A percentile compares a stretch with the other conserved stretches of the same genome.
Conservation (phyloP, 2,797 vertebrate species). For the Myripristis jacobus region DNA sequence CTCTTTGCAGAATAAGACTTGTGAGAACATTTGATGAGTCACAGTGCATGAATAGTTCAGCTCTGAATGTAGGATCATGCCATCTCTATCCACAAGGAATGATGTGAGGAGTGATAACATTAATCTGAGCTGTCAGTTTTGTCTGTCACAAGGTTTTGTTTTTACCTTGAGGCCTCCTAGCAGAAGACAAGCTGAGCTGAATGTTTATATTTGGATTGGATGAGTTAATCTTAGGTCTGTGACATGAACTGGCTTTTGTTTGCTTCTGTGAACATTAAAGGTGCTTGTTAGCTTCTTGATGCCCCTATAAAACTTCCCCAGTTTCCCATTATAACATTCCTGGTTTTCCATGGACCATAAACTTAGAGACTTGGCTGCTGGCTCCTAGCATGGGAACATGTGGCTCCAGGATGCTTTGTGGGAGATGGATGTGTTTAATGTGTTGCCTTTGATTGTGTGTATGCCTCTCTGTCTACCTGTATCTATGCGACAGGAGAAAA, state of each 20-base stretch:
- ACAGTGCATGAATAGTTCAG: background rate
- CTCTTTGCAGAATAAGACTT: background rate
- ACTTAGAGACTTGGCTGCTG: slow-evolving; percentile 34
- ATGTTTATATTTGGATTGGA: slow-evolving; percentile 13
- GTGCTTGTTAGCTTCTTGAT: slow-evolving; percentile 46
- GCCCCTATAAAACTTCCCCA: slow-evolving; percentile 65
- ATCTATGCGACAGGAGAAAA: too few species aligned
- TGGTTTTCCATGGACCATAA: slow-evolving; percentile 65
- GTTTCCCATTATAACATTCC: slow-evolving; percentile 66
- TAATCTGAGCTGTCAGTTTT: slow-evolving; percentile 6
- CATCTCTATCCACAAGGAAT: background rate
- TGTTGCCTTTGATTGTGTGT: background rate
- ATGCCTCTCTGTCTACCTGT: background rate
- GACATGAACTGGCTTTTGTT: slow-evolving; percentile 45
- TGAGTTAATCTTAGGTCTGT: slow-evolving; percentile 23
- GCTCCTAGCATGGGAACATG: slow-evolving; percentile 52
- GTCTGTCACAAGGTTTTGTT: background rate
- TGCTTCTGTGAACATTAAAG: slow-evolving; percentile 60
- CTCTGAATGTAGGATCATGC: slow-evolving; percentile 2
- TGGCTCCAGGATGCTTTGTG: slow-evolving; percentile 33
- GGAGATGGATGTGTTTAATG: slow-evolving; percentile 13
- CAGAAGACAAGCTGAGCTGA: background rate
- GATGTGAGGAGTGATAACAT: background rate
- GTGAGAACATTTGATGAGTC: slow-evolving; percentile 26
- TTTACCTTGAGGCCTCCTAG: background rate